phyloP scores from a whole-genome alignment of 1,140 invertebrate genomes.

The Brachystomella parvula region DNA sequence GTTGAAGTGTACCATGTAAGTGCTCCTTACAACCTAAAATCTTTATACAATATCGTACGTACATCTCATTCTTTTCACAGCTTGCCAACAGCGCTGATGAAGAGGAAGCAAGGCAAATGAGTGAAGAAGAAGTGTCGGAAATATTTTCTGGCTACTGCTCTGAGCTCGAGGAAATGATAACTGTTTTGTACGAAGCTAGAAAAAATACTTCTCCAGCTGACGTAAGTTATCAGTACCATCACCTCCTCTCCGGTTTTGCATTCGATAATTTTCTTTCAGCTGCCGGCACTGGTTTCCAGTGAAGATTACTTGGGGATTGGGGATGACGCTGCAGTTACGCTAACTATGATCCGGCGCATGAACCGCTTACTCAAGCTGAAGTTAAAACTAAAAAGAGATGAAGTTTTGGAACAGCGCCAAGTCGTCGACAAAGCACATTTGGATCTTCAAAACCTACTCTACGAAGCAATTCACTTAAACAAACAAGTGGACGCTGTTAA shows the following conservation, averaged over 20 bases:
- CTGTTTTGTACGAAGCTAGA: constrained; percentile 21
- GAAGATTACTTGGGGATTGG: constrained; percentile 45
- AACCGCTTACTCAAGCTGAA: constrained; percentile 83
- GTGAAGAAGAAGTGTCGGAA: constrained; percentile 2
- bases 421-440: constrained; percentile 82
- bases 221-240: constrained; percentile 8
- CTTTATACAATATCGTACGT: not conserved
- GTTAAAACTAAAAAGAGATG: constrained; percentile 70
- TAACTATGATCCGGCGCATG: constrained; percentile 75
- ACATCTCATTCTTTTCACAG: constrained; percentile 43
- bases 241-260: not conserved
- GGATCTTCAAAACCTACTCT: constrained; percentile 86
- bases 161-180: constrained; percentile 19
- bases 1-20: not conserved
- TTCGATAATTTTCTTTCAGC: constrained; percentile 4
- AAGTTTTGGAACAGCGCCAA: constrained; percentile 66
- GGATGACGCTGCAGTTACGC: constrained; percentile 56
- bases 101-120: constrained; percentile 13
- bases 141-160: constrained; percentile 6
- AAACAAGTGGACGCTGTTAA: constrained; percentile 89
- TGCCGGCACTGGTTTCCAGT: constrained; percentile 6
- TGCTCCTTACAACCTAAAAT: not conserved
- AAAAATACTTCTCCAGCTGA: not conserved
- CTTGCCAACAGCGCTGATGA: constrained; percentile 47
- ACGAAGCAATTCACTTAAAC: constrained; percentile 86